Conservation (phyloP, 1,140 invertebrate species). For the Drosophila nigromelanica region DNA sequence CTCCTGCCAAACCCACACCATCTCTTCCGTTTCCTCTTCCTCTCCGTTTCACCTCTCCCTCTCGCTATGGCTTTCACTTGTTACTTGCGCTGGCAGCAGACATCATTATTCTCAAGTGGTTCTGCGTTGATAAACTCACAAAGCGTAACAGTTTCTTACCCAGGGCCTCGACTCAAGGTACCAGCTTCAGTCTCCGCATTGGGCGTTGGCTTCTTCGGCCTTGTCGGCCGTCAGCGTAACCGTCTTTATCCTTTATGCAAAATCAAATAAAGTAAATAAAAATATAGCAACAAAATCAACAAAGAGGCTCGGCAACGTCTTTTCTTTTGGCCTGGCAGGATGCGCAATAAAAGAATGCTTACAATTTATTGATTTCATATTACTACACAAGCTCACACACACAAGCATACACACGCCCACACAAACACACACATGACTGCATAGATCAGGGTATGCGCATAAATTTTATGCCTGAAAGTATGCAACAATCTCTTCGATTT, state of each 20-base stretch:
- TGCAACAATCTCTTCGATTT: constrained; percentile 53
- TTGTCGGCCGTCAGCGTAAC: constrained; percentile 29
- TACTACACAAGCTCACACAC: constrained; percentile 38
- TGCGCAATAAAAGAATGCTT: constrained; percentile 65
- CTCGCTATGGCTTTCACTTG: constrained; percentile 35
- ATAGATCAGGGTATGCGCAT: constrained; percentile 50
- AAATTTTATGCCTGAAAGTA: constrained; percentile 69
- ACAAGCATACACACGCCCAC: constrained; percentile 20
- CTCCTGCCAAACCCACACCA: too few relatives aligned
- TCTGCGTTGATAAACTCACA: constrained; percentile 76
- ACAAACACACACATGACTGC: constrained; percentile 18
- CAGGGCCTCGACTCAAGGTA: not conserved
- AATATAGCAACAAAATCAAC: constrained; percentile 41
- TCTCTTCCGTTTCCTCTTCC: too few relatives aligned
- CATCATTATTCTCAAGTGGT: constrained; percentile 76
- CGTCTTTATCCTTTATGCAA: constrained; percentile 73
- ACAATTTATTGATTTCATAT: constrained; percentile 80
- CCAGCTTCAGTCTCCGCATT: not conserved
- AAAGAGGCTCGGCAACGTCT: constrained; percentile 22
- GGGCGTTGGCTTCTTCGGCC: constrained; percentile 46
- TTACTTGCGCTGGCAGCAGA: constrained; percentile 51
- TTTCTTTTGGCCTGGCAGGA: constrained; percentile 25
- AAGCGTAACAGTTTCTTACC: constrained; percentile 53
- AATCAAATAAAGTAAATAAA: constrained; percentile 74
- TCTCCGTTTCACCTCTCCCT: not conserved